A percentile compares a stretch with the other conserved stretches of the same genome.
phyloP scores from a whole-genome alignment of 1,140 invertebrate genomes.

The Arctopsyche grandis region DNA sequence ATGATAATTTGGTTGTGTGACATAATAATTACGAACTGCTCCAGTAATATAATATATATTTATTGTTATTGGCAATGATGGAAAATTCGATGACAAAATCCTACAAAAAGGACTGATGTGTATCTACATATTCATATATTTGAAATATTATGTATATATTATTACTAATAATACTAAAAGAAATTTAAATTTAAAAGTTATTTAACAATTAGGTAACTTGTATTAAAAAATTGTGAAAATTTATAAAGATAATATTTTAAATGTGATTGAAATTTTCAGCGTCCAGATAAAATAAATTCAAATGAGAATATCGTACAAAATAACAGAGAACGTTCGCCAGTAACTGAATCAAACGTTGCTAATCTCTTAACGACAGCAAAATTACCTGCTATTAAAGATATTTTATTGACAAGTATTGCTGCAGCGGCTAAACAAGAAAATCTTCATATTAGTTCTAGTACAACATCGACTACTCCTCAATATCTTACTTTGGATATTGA shows the following conservation, averaged over 20 bases:
- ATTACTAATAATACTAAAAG: too few relatives aligned
- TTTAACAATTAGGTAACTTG: too few relatives aligned
- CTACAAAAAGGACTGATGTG: too few relatives aligned
- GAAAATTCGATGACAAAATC: too few relatives aligned
- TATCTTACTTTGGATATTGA: slow-evolving; percentile 69
- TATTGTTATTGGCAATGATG: too few relatives aligned
- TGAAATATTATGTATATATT: too few relatives aligned
- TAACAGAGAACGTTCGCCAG: background rate
- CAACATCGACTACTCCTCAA: slow-evolving; percentile 65
- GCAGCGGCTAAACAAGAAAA: slow-evolving; percentile 66
- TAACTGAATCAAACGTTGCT: slow-evolving; percentile 67
- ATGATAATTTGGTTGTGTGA: slow-evolving; percentile 24
- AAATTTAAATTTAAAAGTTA: too few relatives aligned
- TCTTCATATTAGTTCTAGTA: slow-evolving; percentile 64
- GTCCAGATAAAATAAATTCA: background rate
- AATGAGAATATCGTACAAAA: background rate
- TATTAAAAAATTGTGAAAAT: too few relatives aligned
- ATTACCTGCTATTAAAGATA: slow-evolving; percentile 66
- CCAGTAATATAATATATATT: too few relatives aligned
- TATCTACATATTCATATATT: too few relatives aligned
- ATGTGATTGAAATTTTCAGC: background rate
- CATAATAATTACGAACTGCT: background rate
- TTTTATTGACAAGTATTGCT: slow-evolving; percentile 67
- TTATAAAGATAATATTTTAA: too few relatives aligned
- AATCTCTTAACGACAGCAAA: slow-evolving; percentile 67